Evolutionary conservation across 1,140 invertebrate genomes (phyloP), one percentile per base, ranked within the genome.

Genomic region (Anastrepha ludens): DNA sequence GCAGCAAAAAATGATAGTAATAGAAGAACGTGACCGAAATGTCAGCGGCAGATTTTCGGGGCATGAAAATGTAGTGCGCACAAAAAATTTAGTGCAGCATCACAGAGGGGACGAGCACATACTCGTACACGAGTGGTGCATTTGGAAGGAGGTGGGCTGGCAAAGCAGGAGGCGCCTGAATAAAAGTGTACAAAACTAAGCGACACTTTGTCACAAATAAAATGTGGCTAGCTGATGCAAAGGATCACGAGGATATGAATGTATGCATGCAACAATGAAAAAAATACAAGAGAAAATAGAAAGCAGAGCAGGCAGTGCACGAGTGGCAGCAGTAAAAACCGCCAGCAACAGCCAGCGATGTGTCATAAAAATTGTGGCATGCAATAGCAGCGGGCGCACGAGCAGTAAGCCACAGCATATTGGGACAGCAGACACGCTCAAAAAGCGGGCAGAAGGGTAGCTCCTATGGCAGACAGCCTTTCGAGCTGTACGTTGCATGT

Each of bases 11-110:
- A 81, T 62, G 47, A n/a, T 81, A 55, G 20, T 81, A 81, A 81
- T 81, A 29, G 44, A 81, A 81, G 55, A 81, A 81, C 74, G 74
- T 81, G 74, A 81, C 47, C 74, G 74, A 81, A 81, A 81, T 81
- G 74, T 81, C 74, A 55, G 74, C 74, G 47, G 29, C 74, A 81
- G 74, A 50, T 81, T 55, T 81, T 81, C 74, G 47, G 8, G 17
- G 47, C 74, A 55, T 55, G n/a, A 81, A 81, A 81, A 81, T 81
- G 47, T 55, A 81, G 47, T 50, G 44, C 44, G 41, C 39, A 81
- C 74, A 55, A 81, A 81, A 44, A 70, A 81, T 81, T 17, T 11
- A 58, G 74, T 81, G 47, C 74, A 81, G n/a, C 47, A 15, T 3
- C 74, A 29, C 74, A 81, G 7, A 13, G 47, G 74, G 3, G 41